Percentiles rank a stretch among this genome's conserved stretches.
These are phyloP conservation scores for Corythaixoides concolor DNA, from an alignment of 2,113 vertebrate species.

Conservation along the genomic window DNA sequence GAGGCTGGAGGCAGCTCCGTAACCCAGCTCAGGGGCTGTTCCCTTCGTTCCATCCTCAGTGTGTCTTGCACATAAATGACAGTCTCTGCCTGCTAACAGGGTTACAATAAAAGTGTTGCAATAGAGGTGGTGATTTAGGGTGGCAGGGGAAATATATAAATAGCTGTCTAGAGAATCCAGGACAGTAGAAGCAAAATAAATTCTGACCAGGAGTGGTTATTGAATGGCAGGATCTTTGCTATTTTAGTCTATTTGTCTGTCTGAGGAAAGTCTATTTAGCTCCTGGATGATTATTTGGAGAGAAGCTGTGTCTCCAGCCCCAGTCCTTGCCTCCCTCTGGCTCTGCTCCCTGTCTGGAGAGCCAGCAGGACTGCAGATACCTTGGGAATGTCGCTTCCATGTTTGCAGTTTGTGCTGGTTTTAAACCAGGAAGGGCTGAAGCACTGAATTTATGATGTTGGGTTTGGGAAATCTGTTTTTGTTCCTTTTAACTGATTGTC, in stretches of 20 bases:
- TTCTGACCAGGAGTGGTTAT: not conserved
- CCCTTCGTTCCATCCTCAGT: not conserved
- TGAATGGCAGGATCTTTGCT: not conserved
- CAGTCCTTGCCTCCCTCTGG: not conserved
- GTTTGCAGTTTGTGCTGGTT: not conserved
- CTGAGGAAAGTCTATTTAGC: not conserved
- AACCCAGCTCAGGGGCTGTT: accelerated
- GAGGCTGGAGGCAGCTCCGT: not conserved
- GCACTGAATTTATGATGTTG: not conserved
- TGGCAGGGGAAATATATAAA: not conserved
- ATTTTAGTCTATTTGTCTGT: not conserved
- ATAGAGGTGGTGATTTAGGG: not conserved
- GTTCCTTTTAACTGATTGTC: slow-evolving; percentile 8
- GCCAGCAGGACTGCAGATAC: not conserved
- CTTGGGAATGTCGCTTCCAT: not conserved
- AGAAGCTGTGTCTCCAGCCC: not conserved
- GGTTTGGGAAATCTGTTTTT: slow-evolving; percentile 26
- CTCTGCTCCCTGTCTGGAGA: not conserved
- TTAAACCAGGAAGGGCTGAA: not conserved
- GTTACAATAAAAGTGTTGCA: not conserved
- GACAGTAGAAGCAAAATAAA: not conserved
- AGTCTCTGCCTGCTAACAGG: not conserved
- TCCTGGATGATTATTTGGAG: not conserved
- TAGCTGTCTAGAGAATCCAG: not conserved
- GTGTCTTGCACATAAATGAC: not conserved